A percentile compares a stretch with the other conserved stretches of the same genome.
Conservation (phyloP, 2,113 vertebrate genomes). For the Polypterus senegalus region DNA sequence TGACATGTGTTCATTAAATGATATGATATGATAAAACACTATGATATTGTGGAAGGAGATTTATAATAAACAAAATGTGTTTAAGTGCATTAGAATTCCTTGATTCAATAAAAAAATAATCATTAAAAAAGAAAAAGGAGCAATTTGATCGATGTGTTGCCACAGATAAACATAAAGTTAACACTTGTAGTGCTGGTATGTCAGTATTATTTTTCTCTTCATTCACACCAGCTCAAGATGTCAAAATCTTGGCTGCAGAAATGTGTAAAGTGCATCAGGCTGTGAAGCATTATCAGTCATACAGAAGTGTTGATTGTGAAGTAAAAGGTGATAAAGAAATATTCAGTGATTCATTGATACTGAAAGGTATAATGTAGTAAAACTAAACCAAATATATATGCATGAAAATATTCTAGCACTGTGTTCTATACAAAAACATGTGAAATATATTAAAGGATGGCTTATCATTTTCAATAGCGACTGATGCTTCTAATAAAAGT, state of each 20-base stretch:
- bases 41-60: no score
- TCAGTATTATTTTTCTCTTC: not conserved
- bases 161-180: not conserved
- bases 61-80: no score
- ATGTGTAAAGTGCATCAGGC: constrained; percentile 1
- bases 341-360: not conserved
- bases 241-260: not conserved
- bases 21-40: no score
- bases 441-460: not conserved
- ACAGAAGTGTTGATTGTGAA: not conserved
- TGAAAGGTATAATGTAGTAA: not conserved
- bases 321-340: constrained; percentile 1
- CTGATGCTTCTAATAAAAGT: constrained; percentile 2
- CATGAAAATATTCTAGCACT: not conserved
- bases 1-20: no score
- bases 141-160: no score
- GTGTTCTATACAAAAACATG: constrained; percentile 3
- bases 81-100: no score
- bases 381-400: constrained; percentile 2
- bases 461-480: constrained; percentile 5
- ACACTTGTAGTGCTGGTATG: not conserved
- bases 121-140: no score
- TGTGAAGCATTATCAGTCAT: not conserved
- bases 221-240: no score
- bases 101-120: no score